Percentiles rank a stretch among this genome's conserved stretches.
These are phyloP conservation scores for Phalloptychus januarius DNA, from an alignment of 2,797 vertebrate species.

Conservation along the genomic window DNA sequence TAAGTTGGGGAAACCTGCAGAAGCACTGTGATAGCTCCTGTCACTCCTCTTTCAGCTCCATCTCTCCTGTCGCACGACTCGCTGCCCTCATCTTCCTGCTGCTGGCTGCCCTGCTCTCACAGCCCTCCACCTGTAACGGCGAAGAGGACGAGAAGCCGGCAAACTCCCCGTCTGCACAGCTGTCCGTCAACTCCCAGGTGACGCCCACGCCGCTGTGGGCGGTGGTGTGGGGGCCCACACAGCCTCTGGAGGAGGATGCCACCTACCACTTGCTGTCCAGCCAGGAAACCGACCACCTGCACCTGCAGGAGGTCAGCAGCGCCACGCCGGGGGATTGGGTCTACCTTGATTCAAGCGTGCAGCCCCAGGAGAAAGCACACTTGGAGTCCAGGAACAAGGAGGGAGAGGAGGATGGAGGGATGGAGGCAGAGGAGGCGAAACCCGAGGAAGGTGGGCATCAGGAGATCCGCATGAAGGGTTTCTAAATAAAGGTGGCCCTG, in stretches of 20 bases:
- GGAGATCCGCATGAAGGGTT: constrained; percentile 58
- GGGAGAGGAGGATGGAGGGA: constrained; percentile 59
- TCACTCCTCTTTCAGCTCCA: constrained; percentile 74
- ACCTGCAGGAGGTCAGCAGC: constrained; percentile 55
- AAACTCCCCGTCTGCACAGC: constrained; percentile 70
- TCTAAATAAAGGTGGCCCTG: constrained; percentile 65
- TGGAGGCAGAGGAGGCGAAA: constrained; percentile 74
- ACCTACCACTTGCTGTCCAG: constrained; percentile 80
- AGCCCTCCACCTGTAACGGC: constrained; percentile 76
- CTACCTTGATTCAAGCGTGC: constrained; percentile 57
- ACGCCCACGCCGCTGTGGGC: constrained; percentile 84
- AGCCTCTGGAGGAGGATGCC: constrained; percentile 82
- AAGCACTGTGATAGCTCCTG: neutral
- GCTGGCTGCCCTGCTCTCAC: constrained; percentile 72
- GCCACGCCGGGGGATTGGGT: constrained; percentile 70
- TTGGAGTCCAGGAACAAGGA: constrained; percentile 62
- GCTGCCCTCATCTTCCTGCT: constrained; percentile 76
- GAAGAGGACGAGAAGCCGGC: constrained; percentile 74
- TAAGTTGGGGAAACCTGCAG: too few relatives aligned
- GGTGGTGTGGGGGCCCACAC: constrained; percentile 84
- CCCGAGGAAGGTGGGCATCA: constrained; percentile 79
- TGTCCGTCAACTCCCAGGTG: constrained; percentile 80
- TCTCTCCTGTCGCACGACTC: constrained; percentile 82
- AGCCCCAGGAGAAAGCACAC: constrained; percentile 61
- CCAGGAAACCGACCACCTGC: constrained; percentile 75